phyloP scores from a whole-genome alignment of 2,888 invertebrate genomes.

The Isotomurus palustris region DNA sequence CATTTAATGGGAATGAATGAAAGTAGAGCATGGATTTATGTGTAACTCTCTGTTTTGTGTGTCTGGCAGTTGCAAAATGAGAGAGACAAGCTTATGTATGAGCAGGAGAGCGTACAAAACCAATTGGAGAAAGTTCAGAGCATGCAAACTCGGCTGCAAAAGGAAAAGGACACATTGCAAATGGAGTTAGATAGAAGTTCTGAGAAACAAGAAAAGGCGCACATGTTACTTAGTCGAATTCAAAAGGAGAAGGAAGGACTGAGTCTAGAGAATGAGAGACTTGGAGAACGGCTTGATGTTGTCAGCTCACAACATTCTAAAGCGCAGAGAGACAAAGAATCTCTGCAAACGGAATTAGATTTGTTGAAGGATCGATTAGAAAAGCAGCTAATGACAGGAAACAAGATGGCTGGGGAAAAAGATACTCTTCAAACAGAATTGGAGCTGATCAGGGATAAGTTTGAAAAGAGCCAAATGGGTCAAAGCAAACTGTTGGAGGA shows the following conservation, averaged over 20 bases:
- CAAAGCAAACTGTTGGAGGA: constrained; percentile 81
- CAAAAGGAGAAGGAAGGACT: constrained; percentile 84
- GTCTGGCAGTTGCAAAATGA: constrained; percentile 63
- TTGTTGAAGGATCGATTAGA: constrained; percentile 83
- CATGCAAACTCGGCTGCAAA: constrained; percentile 79
- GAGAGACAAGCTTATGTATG: constrained; percentile 83
- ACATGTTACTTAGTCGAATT: constrained; percentile 69
- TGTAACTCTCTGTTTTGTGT: constrained; percentile 10
- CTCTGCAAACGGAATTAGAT: constrained; percentile 77
- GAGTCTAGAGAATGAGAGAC: constrained; percentile 76
- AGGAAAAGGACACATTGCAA: constrained; percentile 80
- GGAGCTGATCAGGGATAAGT: constrained; percentile 80
- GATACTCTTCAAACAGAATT: constrained; percentile 50
- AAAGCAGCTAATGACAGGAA: constrained; percentile 49
- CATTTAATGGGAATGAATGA: background rate
- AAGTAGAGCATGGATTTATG: background rate
- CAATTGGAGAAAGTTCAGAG: constrained; percentile 87
- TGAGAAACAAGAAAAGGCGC: constrained; percentile 61
- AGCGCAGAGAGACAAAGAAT: constrained; percentile 78
- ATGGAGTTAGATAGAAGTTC: constrained; percentile 77
- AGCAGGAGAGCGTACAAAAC: constrained; percentile 83
- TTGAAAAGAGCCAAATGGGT: constrained; percentile 78
- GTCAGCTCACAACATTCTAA: constrained; percentile 76
- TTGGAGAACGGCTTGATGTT: constrained; percentile 76
- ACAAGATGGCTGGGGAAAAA: constrained; percentile 22